phyloP scores from a whole-genome alignment of 1,140 invertebrate species.

The Calephelis virginiensis region DNA sequence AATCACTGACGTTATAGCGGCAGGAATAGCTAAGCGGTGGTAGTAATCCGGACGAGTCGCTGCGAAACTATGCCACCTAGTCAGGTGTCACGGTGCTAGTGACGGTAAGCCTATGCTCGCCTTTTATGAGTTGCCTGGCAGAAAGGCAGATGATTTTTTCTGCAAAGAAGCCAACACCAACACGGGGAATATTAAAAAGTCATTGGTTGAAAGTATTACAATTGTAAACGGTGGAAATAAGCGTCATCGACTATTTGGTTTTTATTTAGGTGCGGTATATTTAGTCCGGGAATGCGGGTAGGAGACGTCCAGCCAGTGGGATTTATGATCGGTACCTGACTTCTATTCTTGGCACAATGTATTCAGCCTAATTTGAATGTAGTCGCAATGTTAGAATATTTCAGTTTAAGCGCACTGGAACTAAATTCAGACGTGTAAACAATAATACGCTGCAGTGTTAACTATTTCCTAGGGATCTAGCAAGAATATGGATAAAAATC shows the following conservation, averaged over 20 bases:
- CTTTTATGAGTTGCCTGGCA: too few relatives aligned
- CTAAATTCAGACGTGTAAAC: not conserved
- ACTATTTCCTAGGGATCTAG: too few relatives aligned
- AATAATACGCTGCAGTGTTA: too few relatives aligned
- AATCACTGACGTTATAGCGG: too few relatives aligned
- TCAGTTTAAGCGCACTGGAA: slow-evolving; percentile 3
- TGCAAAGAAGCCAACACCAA: too few relatives aligned
- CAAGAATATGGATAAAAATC: too few relatives aligned
- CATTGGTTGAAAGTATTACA: not conserved
- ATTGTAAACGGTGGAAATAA: slow-evolving; percentile 31
- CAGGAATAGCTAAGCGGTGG: too few relatives aligned
- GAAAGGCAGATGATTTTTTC: too few relatives aligned
- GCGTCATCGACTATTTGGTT: slow-evolving; percentile 29
- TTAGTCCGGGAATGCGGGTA: slow-evolving; percentile 43
- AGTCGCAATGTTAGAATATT: slow-evolving; percentile 15
- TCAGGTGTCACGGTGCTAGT: too few relatives aligned
- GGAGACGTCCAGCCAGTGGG: slow-evolving; percentile 22
- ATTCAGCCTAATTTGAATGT: slow-evolving; percentile 13
- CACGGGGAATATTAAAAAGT: not conserved
- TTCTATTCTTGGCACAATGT: slow-evolving; percentile 44
- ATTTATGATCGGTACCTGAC: slow-evolving; percentile 45
- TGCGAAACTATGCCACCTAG: too few relatives aligned
- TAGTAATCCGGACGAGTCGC: too few relatives aligned
- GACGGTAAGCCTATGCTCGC: too few relatives aligned
- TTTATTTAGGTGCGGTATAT: slow-evolving; percentile 39